phyloP scores from a whole-genome alignment of 2,888 invertebrate species.

The Latrodectus elegans region DNA sequence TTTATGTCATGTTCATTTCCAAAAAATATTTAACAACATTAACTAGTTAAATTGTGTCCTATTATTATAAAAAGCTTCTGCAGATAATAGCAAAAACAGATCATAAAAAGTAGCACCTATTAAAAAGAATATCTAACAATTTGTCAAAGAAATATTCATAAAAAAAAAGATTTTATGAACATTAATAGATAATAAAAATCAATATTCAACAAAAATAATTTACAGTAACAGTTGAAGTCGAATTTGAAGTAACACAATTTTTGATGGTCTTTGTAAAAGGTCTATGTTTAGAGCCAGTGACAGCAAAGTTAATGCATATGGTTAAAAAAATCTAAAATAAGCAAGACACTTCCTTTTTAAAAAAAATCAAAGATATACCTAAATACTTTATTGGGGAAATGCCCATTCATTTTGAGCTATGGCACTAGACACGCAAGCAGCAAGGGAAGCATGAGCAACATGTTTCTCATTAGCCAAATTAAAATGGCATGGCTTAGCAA shows the following conservation, averaged over 20 bases:
- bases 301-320: neutral
- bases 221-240: neutral
- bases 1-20: no score
- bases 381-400: constrained; percentile 52
- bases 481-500: constrained; percentile 66
- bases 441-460: constrained; percentile 59
- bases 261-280: no score
- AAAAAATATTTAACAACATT: no score
- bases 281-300: no score
- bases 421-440: constrained; percentile 66
- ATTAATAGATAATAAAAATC: neutral
- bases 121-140: no score
- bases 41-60: no score
- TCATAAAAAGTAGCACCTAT: no score
- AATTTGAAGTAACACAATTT: no score
- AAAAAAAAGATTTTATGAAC: no score
- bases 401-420: constrained; percentile 67
- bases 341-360: neutral
- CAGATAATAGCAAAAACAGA: no score
- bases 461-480: constrained; percentile 57
- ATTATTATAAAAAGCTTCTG: no score
- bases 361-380: constrained; percentile 23
- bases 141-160: no score
- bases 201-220: neutral
- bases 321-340: neutral